Evolutionary conservation across 1,140 invertebrate species (phyloP), one percentile per base, ranked within the genome.

Genomic region (Microplitis mediator): DNA sequence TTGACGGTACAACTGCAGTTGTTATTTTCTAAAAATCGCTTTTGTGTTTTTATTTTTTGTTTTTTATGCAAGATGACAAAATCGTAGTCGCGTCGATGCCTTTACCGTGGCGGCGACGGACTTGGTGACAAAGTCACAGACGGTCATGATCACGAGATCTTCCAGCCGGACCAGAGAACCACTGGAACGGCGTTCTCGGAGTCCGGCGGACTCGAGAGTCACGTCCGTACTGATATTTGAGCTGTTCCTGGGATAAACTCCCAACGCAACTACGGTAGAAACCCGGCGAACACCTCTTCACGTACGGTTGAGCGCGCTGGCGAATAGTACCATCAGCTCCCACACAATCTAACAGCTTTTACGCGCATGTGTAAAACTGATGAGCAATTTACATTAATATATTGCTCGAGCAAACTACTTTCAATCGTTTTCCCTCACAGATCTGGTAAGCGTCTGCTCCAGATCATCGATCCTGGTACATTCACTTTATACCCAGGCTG

Each of bases 171-270:
- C 71, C 58, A 73, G 70, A 69, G 35, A 73, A 34, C 60, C 4
- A 32, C 66, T 74, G 72, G 73, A 78, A 60, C 67, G 62, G 72
- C 67, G 61, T 52, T 61, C 13, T 31, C 71, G 73, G 78, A 79
- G 78, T 76, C 77, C 77, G 77, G 77, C 78, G 74, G 80, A 80
- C 75, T 72, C 81, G 78, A 81, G 75, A 79, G 81, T 80, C 82
- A 82, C 81, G 80, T 82, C 80, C 81, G 81, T 83, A 84, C 82
- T 84, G 79, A 74, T 77, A 23, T 67, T 36, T 14, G 66, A 45
- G 31, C 52, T 58, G 72, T 71, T 76, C 69, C 75, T 74, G 75
- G 75, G 73, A 73, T 71, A 31, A 74, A 71, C 61, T 66, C 68
- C 63, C 23, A 64, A 50, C 45, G 50, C 50, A 54, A 67, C 65